Evolutionary conservation across 2,797 vertebrate genomes (phyloP).

Genomic region (Lagorchestes hirsutus): DNA sequence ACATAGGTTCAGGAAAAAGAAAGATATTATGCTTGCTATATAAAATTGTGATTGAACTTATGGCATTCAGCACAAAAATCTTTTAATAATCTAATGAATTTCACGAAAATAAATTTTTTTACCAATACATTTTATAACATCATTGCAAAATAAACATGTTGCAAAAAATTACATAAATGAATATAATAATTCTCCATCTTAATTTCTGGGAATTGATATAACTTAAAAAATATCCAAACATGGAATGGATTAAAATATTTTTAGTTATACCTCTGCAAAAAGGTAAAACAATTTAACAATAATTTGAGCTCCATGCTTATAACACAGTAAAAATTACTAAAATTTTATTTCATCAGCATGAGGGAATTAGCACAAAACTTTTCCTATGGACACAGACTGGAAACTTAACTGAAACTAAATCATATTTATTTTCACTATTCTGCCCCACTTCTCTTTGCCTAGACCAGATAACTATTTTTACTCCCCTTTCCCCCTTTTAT

Average conservation of each 20-base stretch:
- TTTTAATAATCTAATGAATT: constrained; percentile 41
- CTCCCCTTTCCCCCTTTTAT: not conserved
- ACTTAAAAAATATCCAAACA: not conserved
- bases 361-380: not conserved
- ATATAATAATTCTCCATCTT: constrained; percentile 8
- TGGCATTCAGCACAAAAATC: not conserved
- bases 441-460: not conserved
- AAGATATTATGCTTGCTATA: constrained; percentile 74
- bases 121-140: not conserved
- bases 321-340: not conserved
- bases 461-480: not conserved
- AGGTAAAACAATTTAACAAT: not conserved
- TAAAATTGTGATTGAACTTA: constrained; percentile 63
- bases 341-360: not conserved
- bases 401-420: not conserved
- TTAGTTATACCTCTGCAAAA: not conserved
- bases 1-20: constrained; percentile 78
- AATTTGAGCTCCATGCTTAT: not conserved
- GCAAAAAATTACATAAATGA: not conserved
- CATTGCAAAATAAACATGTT: not conserved
- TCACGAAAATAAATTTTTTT: not conserved
- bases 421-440: not conserved
- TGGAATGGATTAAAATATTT: not conserved
- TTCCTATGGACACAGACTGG: not conserved
- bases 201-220: not conserved